Conservation (phyloP, 2,113 vertebrate genomes). For the Puntigrus tetrazona region DNA sequence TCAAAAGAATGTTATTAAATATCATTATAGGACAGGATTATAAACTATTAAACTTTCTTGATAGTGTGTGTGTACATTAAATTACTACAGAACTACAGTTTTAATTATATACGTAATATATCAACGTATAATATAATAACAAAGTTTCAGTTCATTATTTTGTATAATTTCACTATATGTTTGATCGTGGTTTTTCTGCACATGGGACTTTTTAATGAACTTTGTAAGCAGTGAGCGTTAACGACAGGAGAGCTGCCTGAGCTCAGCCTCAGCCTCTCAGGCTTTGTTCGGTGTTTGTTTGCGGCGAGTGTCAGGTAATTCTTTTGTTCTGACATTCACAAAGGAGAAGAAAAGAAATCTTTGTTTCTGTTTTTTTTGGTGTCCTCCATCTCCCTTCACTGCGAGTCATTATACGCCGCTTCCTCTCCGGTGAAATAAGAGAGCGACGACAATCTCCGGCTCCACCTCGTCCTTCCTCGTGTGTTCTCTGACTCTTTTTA, state of each 20-base stretch:
- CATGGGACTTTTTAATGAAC: background rate
- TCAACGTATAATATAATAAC: no score
- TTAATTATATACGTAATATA: no score
- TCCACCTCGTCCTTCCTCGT: background rate
- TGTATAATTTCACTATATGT: no score
- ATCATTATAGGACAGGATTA: no score
- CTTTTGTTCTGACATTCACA: slow-evolving; percentile 34
- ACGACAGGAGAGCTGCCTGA: background rate
- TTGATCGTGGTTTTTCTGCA: background rate
- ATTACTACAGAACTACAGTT: no score
- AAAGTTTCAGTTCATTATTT: no score
- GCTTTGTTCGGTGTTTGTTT: slow-evolving; percentile 9
- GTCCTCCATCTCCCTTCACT: background rate
- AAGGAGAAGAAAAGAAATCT: slow-evolving; percentile 24
- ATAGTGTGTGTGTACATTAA: no score
- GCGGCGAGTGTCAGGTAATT: slow-evolving; percentile 25
- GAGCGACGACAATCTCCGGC: background rate
- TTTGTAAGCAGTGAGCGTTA: background rate
- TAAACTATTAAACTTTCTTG: no score
- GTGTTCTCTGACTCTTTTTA: background rate
- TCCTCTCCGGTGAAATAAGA: slow-evolving; percentile 36
- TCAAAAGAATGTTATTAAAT: no score
- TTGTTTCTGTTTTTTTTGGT: slow-evolving; percentile 21
- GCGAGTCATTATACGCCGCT: background rate
- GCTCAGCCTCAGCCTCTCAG: background rate